phyloP scores from a whole-genome alignment of 2,888 invertebrate species.

The Hypena proboscidalis region DNA sequence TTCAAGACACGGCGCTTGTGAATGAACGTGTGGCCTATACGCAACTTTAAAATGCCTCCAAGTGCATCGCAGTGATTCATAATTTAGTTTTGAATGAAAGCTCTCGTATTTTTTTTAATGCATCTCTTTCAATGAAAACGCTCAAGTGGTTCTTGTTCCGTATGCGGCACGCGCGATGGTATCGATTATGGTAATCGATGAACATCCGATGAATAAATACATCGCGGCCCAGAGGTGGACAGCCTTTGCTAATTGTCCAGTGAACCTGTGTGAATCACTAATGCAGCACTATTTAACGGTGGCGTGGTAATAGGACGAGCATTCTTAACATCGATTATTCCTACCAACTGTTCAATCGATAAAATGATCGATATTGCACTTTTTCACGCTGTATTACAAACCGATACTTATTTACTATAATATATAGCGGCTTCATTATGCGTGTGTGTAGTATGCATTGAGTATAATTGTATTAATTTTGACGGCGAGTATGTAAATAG shows the following conservation, averaged over 20 bases:
- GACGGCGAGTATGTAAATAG: constrained; percentile 28
- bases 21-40: constrained; percentile 10
- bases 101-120: constrained; percentile 47
- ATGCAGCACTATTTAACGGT: constrained; percentile 72
- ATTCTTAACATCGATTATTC: constrained; percentile 53
- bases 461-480: constrained; percentile 26
- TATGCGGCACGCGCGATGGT: constrained; percentile 80
- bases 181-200: constrained; percentile 84
- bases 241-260: constrained; percentile 85
- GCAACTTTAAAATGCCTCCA: constrained; percentile 11
- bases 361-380: constrained; percentile 33
- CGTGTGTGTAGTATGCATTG: constrained; percentile 11
- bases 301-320: constrained; percentile 54
- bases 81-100: constrained; percentile 39
- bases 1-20: constrained; percentile 13
- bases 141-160: constrained; percentile 65
- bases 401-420: too few relatives aligned
- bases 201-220: constrained; percentile 84
- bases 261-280: constrained; percentile 81
- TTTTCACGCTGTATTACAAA: neutral
- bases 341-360: constrained; percentile 27
- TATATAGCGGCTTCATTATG: too few relatives aligned
- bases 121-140: constrained; percentile 70
- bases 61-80: constrained; percentile 18
- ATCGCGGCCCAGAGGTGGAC: constrained; percentile 80